Evolutionary conservation across 2,888 invertebrate genomes (phyloP), one percentile per base, ranked within the genome.

Genomic region (Macrosoma leucophasiata): DNA sequence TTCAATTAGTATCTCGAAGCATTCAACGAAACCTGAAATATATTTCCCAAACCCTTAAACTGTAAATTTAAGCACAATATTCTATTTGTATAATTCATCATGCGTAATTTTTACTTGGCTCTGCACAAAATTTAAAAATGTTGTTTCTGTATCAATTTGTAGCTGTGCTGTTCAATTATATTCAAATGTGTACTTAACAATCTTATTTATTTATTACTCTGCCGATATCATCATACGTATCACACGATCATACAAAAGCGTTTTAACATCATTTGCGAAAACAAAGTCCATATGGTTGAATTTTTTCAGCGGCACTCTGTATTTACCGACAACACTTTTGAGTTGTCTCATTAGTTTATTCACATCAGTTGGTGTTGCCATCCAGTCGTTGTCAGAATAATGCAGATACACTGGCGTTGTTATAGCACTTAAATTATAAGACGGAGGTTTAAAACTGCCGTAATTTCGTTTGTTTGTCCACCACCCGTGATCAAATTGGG

Each of bases 231-330:
- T 79, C 25, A 86, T 76, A 20, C 73, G 77, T 4, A 86, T 27
- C 50, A 82, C 47, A 42, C 85, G 61, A 48, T 87, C 55, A 50
- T 91, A 91, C 1, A 91, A 67, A 21, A 90, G 63, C 27, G 66
- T 74, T 12, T 87, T 84, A 0, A 86, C 89, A 51, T 88, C 78
- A 28, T 75, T 86, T 2, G 84, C 87, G 50, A 86, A 87, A 3
- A 88, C 69, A 46, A 88, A 86, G 52, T 89, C 89, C 25, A 88
- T 55, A 52, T 89, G 88, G 47, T 85, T 87, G 52, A 86, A 86
- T 33, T 77, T 65, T 3, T 64, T 46, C 27, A 82, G 46, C 0
- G 79, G 71, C 0, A 87, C 84, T 50, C 73, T 61, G 42, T 73
- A 81, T 48, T 77, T 76, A n/a, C 84, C 86, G 1, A 86, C 47